Base-by-base conservation (phyloP, 2,797 vertebrate species). In the Neopelma chrysocephalum region DNA sequence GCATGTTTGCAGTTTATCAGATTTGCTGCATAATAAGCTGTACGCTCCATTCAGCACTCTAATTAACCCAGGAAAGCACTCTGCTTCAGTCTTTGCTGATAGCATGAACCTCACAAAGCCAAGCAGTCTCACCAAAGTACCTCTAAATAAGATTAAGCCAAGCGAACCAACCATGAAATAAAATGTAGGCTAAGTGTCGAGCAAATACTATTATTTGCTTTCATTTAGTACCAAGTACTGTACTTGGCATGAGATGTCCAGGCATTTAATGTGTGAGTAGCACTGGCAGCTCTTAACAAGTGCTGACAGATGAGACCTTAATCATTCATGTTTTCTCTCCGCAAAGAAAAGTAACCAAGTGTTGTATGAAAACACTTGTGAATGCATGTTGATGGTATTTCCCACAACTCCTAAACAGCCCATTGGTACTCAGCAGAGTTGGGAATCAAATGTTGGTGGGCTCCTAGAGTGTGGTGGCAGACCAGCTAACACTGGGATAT, bases 71-170 rank as follows among this genome's bases (percentile, higher is more conserved):
- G 81, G 83, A 64, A 94, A 89, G 57, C 36, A 48, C 69, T 83
- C 72, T 11, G 6, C 11, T 82, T 85, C 81, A 22, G 85, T 75
- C 91, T 89, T 84, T 81, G 73, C 92, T 95, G 89, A 73, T 92
- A 95, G 78, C 84, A 58, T 21, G 81, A 87, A 73, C 76, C 72
- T 96, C 65, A 86, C 89, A 86, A 90, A 83, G 89, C 80, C 90
- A 92, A 77, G 78, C 93, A 78, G 90, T 80, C 80, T 95, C 83
- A 87, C 83, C 81, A 84, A 89, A 96, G 78, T 76, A 73, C 48
- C 38, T 94, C 83, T 85, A 90, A 96, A 95, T 94, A 94, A 94
- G 90, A 93, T 96, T 96, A 96, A 82, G 91, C 75, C 82, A 64
- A 92, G 75, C 0, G 10, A 97, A 78, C 68, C 66, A 70, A n/a